Evolutionary conservation across 1,140 invertebrate genomes (phyloP).

Genomic region (Aethina tumida): DNA sequence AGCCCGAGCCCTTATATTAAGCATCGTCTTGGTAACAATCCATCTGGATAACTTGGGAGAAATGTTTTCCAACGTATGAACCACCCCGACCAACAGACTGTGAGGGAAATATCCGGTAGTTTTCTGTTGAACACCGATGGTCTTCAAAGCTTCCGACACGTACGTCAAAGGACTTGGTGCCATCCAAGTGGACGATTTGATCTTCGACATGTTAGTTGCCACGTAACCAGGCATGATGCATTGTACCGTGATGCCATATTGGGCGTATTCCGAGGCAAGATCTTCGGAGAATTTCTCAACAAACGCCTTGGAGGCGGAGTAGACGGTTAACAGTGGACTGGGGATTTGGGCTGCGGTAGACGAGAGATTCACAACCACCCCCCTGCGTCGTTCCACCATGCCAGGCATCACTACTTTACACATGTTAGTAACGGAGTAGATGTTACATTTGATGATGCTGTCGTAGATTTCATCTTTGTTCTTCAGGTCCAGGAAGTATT

Average conservation of each 20-base stretch:
- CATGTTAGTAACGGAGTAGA: constrained; percentile 71
- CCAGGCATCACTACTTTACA: constrained; percentile 73
- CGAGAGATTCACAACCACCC: constrained; percentile 87
- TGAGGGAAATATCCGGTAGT: constrained; percentile 77
- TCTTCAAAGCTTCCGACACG: constrained; percentile 65
- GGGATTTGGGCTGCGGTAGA: constrained; percentile 74
- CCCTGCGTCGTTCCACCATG: constrained; percentile 77
- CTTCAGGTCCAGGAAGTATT: constrained; percentile 65
- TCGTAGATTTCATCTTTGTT: constrained; percentile 45
- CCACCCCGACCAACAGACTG: constrained; percentile 48
- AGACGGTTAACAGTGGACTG: constrained; percentile 74
- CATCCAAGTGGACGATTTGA: constrained; percentile 66
- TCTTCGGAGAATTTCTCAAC: constrained; percentile 77
- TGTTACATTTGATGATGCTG: constrained; percentile 63
- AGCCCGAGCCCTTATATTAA: constrained; percentile 46
- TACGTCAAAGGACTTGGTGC: constrained; percentile 69
- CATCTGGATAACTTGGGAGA: constrained; percentile 44
- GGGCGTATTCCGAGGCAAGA: constrained; percentile 66
- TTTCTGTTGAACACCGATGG: constrained; percentile 59
- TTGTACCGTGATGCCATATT: constrained; percentile 72
- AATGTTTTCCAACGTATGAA: constrained; percentile 40
- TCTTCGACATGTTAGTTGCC: constrained; percentile 87
- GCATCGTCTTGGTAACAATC: constrained; percentile 49
- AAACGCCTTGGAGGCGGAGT: constrained; percentile 84
- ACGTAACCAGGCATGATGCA: constrained; percentile 82